Base-by-base conservation (phyloP, 2,797 vertebrate genomes). In the Rhincodon typus region DNA sequence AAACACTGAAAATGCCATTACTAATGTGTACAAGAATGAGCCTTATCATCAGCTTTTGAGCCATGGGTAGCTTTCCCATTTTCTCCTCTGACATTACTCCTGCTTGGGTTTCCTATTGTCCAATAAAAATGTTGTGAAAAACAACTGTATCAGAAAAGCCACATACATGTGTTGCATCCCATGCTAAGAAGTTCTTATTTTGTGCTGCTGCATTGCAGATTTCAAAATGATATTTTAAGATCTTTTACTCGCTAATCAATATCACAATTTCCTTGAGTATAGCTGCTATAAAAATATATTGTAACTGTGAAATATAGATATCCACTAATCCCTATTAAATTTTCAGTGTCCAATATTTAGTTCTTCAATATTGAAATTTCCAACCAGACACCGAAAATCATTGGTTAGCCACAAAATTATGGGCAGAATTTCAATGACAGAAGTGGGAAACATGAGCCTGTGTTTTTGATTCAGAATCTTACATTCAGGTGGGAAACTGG, bases 1-100 rank as follows among this genome's bases (percentile, higher is more conserved):
- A 95, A 77, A 95, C 69, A 74, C 42, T 74, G 94, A 95, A 50
- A 95, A 34, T 46, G 34, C 46, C 69, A 53, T 94, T 77, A n/a
- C 94, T 95, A 77, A 57, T 95, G 50, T 95, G 70, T 34, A 95
- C 30, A 95, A 74, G 25, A 70, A 38, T 50, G 67, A 69, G 38
- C 69, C 6, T 74, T 95, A 34, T n/a, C 19, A 34, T n/a, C 19
- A 15, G 70, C 70, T 77, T 57, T 53, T 69, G 94, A 77, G 70
- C 34, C 42, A 8, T 21, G 46, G 46, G 30, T 77, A 53, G 70
- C 70, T 53, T 57, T 95, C 57, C 46, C 46, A 95, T 95, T 95
- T 19, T 53, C 6, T 77, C 70, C 70, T n/a, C 15, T 57, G 2
- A 46, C 25, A 74, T 57, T 46, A 53, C 50, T 95, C 30, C 46